Base-by-base conservation (phyloP, 2,113 vertebrate species). In the Cottus gobio region DNA sequence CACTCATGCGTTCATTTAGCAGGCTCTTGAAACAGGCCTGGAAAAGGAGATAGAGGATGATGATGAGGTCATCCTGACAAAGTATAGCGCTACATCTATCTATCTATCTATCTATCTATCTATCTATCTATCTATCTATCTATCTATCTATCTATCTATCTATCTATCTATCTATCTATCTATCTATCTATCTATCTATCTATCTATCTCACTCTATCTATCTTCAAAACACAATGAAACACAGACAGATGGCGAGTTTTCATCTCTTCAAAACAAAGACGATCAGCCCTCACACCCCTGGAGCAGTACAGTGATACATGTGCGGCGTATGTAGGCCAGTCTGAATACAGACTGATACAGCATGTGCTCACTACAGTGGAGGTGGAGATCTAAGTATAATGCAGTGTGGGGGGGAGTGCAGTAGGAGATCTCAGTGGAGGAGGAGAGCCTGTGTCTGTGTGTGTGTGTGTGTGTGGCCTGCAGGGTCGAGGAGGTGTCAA, bases 351-450 rank as follows among this genome's bases (percentile, higher is more conserved):
- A 86, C 85, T 77, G 82, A 88, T 86, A 71, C 79, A 85, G 86
- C 80, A 85, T 89, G 90, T 83, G 87, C 92, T 91, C 83, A 84
- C 87, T 79, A 82, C 85, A 90, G 91, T 89, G 91, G 93, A 93
- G 93, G 93, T 93, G 89, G 92, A 91, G 91, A 92, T 93, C 90
- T 92, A 93, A 91, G 93, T 92, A 91, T 89, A 91, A 90, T 90
- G 87, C 88, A 85, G 85, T 73, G 86, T 90, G 91, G 90, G 91
- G 91, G 91, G 90, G 93, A 90, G 90, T 88, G 83, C 85, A 78
- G 87, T 80, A 86, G 91, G 92, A 89, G 87, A 91, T 90, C 85
- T 91, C 84, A 64, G 88, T 50, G 84, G 85, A 80, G 77, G 85
- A 80, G 77, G 79, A 82, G 83, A 90, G 88, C 77, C 86, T 77